Percentiles rank a stretch among this genome's conserved stretches.
phyloP scores from a whole-genome alignment of 2,888 invertebrate genomes.

The Leucophora obtusa region DNA sequence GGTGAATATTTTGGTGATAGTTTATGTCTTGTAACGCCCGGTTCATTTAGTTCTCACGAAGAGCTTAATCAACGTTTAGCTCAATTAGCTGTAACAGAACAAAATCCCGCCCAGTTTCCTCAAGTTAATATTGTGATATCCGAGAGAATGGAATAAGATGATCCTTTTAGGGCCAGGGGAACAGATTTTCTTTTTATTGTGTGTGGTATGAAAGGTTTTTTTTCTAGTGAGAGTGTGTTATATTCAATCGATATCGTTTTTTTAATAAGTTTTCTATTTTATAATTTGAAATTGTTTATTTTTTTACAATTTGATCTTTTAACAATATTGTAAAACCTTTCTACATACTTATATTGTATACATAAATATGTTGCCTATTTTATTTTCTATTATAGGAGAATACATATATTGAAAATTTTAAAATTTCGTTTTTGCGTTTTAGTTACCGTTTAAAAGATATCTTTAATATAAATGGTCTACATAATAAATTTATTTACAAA shows the following conservation, averaged over 20 bases:
- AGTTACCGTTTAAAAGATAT: conserved; percentile 11
- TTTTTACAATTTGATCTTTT: neutral
- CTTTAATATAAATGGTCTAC: conserved; percentile 26
- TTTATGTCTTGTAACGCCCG: conserved; percentile 68
- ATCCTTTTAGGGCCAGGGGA: conserved; percentile 3
- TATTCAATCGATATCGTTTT: conserved; percentile 24
- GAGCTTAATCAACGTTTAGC: conserved; percentile 78
- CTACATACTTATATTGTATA: neutral
- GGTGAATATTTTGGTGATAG: conserved; percentile 96
- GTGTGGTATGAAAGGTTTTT: conserved; percentile 41
- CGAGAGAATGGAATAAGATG: conserved; percentile 76
- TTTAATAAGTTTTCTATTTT: conserved; percentile 32
- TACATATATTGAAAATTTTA: neutral
- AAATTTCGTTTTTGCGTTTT: neutral
- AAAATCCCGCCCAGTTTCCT: conserved; percentile 76
- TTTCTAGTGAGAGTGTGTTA: conserved; percentile 36
- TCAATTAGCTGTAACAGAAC: conserved; percentile 75
- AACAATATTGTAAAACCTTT: neutral
- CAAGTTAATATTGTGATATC: conserved; percentile 79
- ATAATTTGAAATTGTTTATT: neutral
- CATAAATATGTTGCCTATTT: neutral
- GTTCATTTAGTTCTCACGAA: conserved; percentile 73
- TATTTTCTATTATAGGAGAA: conserved; percentile 8
- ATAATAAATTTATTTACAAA: conserved; percentile 16
- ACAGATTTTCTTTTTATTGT: conserved; percentile 39